Percentiles rank a stretch among this genome's conserved stretches.
Evolutionary conservation across 1,140 invertebrate species (phyloP).

Genomic region (Scaptomyza hsui): DNA sequence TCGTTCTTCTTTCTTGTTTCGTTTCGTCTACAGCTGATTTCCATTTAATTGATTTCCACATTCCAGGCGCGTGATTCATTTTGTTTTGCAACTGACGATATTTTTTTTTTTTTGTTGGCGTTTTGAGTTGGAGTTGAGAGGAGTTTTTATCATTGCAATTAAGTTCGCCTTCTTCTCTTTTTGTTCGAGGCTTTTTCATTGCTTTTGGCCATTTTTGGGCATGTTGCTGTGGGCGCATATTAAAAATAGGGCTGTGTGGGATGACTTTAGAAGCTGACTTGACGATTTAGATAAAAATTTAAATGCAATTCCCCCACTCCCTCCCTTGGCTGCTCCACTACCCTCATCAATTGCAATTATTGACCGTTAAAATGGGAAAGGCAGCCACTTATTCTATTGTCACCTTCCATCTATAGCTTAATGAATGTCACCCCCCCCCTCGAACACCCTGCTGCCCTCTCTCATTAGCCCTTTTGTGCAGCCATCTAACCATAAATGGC

Average conservation of each 20-base stretch:
- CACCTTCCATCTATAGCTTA: conserved; percentile 41
- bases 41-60: conserved; percentile 71
- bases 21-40: conserved; percentile 51
- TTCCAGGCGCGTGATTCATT: conserved; percentile 60
- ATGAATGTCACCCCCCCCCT: not conserved
- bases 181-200: not conserved
- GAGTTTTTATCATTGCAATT: conserved; percentile 5
- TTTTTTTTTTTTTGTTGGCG: not conserved
- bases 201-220: conserved; percentile 1
- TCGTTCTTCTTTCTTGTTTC: conserved; percentile 12
- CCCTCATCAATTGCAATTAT: conserved; percentile 38
- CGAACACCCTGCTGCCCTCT: not conserved
- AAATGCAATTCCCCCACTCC: no score
- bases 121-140: not conserved
- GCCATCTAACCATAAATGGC: conserved; percentile 58
- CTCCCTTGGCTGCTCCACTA: no score
- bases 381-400: conserved; percentile 58
- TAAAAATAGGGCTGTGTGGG: not conserved
- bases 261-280: not conserved
- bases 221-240: not conserved
- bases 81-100: conserved; percentile 8
- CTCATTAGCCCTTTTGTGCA: conserved; percentile 32
- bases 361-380: conserved; percentile 52
- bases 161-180: not conserved
- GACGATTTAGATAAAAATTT: not conserved